Evolutionary conservation across 2,113 vertebrate species (phyloP).

Genomic region (Aldabrachelys gigantea): DNA sequence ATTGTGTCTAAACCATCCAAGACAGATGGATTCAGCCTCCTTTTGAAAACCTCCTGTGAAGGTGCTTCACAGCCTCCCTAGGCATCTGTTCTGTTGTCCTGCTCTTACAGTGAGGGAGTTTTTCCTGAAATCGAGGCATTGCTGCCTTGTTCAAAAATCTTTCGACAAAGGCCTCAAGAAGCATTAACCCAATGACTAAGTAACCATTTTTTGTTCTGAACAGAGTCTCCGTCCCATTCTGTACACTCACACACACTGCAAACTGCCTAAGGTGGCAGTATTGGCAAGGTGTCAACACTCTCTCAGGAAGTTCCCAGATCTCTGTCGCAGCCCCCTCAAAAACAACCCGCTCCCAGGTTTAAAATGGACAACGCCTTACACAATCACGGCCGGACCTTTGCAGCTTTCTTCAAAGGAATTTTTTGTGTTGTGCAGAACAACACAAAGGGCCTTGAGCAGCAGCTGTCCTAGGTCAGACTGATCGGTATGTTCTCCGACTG

Average conservation of each 20-base stretch:
- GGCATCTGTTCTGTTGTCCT: no score
- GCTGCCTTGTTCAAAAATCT: neutral
- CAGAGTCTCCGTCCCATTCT: neutral
- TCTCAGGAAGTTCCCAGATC: neutral
- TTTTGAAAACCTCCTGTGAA: no score
- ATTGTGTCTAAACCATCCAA: no score
- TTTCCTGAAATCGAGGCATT: no score
- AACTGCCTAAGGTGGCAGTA: neutral
- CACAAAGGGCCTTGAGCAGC: neutral
- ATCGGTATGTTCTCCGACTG: neutral
- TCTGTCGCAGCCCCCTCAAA: neutral
- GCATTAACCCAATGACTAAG: neutral
- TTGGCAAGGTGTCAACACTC: neutral
- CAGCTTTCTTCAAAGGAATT: neutral
- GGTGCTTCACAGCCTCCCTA: no score
- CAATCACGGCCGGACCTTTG: neutral
- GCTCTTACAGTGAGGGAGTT: no score
- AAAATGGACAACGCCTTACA: neutral
- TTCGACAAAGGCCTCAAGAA: neutral
- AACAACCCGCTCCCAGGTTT: neutral
- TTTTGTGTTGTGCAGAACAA: neutral
- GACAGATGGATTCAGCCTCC: no score
- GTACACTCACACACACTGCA: neutral
- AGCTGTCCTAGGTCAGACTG: neutral
- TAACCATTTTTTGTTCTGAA: neutral